Evolutionary conservation across 2,888 invertebrate species (phyloP).

Genomic region (Hermaeophaga mercurialis): DNA sequence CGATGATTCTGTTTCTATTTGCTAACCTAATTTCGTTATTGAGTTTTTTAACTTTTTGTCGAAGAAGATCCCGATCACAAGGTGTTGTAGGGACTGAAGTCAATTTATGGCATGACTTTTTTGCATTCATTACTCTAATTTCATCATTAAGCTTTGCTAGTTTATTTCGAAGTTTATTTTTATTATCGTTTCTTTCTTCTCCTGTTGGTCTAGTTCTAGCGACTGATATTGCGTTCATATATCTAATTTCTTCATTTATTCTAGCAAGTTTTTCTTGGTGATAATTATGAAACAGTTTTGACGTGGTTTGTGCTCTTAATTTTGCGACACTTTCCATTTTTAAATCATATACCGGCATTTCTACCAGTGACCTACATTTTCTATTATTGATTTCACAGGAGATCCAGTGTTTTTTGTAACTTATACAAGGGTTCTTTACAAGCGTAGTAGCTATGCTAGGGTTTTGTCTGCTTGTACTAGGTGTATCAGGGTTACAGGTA

Average conservation of each 20-base stretch:
- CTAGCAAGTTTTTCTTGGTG: conserved; percentile 7
- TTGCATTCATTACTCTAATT: conserved; percentile 1
- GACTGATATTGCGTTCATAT: background rate
- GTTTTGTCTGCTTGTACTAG: background rate
- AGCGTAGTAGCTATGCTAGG: background rate
- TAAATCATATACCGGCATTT: background rate
- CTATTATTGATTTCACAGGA: background rate
- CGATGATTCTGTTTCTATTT: background rate
- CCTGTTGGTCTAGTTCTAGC: background rate
- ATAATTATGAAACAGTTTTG: background rate
- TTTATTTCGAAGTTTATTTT: background rate
- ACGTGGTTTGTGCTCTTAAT: background rate
- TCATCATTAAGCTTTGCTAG: background rate
- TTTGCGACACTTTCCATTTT: background rate
- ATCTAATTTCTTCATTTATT: conserved; percentile 1
- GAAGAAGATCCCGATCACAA: background rate
- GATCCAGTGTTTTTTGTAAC: background rate
- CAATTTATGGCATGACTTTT: background rate
- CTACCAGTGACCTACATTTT: background rate
- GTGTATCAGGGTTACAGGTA: background rate
- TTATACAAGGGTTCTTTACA: background rate
- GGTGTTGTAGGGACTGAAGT: background rate
- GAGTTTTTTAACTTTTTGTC: background rate
- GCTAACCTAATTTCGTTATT: conserved; percentile 5
- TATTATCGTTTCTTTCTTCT: background rate